These are phyloP conservation scores for Leptinotarsa juncta DNA, from an alignment of 2,888 invertebrate species.

Conservation along the genomic window DNA sequence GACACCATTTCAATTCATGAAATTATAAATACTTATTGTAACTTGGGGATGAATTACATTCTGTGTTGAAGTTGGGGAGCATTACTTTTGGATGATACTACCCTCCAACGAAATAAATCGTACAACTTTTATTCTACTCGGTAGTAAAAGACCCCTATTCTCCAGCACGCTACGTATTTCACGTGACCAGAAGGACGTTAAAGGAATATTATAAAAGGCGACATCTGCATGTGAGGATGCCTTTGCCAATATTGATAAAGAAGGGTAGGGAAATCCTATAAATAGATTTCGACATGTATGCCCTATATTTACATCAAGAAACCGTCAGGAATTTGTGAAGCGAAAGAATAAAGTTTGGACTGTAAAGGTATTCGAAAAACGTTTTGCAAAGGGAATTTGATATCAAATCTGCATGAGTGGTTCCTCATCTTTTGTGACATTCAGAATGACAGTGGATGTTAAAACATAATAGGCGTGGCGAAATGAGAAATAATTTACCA, in stretches of 20 bases:
- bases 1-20: no score
- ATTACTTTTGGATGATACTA: no score
- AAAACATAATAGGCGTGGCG: no score
- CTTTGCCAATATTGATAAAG: constrained; percentile 23
- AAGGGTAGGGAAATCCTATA: constrained; percentile 18
- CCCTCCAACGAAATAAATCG: not conserved
- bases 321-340: constrained; percentile 1
- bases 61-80: not conserved
- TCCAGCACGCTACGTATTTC: constrained; percentile 6
- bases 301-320: constrained; percentile 17
- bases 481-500: no score
- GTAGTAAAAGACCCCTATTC: not conserved
- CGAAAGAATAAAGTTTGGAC: not conserved
- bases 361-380: not conserved
- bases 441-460: no score
- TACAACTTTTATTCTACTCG: not conserved
- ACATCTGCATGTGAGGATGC: constrained; percentile 23
- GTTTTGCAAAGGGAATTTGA: no score
- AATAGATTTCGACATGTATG: constrained; percentile 21
- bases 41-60: no score
- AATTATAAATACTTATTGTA: no score
- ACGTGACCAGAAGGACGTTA: constrained; percentile 24
- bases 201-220: constrained; percentile 19
- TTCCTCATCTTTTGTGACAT: no score
- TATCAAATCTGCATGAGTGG: no score